Evolutionary conservation across 2,113 vertebrate genomes (phyloP), one percentile per base, ranked within the genome.

Genomic region (Odontesthes bonariensis): DNA sequence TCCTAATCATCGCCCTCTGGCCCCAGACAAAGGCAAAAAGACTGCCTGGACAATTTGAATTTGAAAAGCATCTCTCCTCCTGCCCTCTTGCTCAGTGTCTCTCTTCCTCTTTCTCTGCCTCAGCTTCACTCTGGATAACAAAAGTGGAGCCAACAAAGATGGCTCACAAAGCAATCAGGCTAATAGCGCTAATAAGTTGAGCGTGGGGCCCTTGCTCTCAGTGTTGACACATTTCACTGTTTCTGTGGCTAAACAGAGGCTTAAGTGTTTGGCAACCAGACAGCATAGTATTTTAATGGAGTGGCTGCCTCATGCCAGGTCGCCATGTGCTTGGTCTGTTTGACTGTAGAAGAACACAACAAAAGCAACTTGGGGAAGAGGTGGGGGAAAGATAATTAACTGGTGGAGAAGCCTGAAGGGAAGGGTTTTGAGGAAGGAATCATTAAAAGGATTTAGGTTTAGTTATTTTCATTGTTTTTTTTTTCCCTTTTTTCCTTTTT

Each of bases 161-260:
- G 73, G 88, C 57, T 12, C 70, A 92, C 90, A 93, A 91, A 92
- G 89, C 92, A 90, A 91, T 92, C 88, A 86, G 89, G 83, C 91
- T 94, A 94, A 95, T 94, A 88, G 93, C 80, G 77, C 92, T 95
- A 94, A 94, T 94, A 93, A 89, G 89, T 94, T 84, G 93, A 93
- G 89, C 83, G 85, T 69, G 81, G 80, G 92, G 88, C 92, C 90
- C 87, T 91, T 79, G 19, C 87, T 87, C 82, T 83, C 83, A 64
- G 5, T 92, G 92, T 93, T 93, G 91, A 93, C 93, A 95, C 92
- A 91, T 94, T 92, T 91, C 86, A 85, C 67, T 88, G 88, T 93
- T 92, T 90, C 88, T 89, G 87, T 91, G 88, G 86, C 91, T 90
- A 95, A 95, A 94, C 93, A 94, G 81, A 73, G 78, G 71, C 90